phyloP scores from a whole-genome alignment of 2,113 vertebrate species.

The Amblyornis subalaris region DNA sequence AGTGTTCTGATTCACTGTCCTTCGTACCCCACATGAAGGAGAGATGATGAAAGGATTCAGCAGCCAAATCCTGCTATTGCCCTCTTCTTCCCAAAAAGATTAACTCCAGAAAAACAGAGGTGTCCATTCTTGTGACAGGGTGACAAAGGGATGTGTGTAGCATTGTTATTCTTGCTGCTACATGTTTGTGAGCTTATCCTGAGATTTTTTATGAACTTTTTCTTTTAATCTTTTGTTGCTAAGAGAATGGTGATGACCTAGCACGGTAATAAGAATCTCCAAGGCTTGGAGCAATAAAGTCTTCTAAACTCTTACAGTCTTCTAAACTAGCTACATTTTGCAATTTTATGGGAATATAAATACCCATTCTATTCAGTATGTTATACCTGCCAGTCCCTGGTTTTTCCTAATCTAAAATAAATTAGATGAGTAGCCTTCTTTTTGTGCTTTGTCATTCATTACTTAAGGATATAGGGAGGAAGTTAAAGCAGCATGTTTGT shows the following conservation, averaged over 20 bases:
- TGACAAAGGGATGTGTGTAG: neutral
- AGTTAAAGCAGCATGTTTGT: neutral
- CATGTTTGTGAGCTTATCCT: neutral
- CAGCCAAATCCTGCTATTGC: conserved; percentile 1
- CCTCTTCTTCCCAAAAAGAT: neutral
- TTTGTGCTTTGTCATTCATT: conserved; percentile 2
- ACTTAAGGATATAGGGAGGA: neutral
- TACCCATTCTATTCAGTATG: neutral
- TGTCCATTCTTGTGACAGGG: neutral
- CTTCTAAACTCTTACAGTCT: neutral
- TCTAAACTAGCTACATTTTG: conserved; percentile 13
- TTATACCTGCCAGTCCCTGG: neutral
- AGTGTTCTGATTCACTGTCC: neutral
- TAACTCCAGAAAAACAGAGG: neutral
- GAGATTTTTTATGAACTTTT: neutral
- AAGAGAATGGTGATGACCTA: conserved; percentile 5
- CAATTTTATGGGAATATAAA: conserved; percentile 25
- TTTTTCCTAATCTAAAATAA: conserved; percentile 1
- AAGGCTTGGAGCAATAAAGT: conserved; percentile 17
- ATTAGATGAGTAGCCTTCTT: neutral
- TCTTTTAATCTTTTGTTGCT: conserved; percentile 1
- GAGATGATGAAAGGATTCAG: neutral
- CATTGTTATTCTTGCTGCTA: neutral
- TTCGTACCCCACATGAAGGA: neutral
- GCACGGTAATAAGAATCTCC: neutral